Base-by-base conservation (phyloP, 2,888 invertebrate species). In the Orthosia gracilis region DNA sequence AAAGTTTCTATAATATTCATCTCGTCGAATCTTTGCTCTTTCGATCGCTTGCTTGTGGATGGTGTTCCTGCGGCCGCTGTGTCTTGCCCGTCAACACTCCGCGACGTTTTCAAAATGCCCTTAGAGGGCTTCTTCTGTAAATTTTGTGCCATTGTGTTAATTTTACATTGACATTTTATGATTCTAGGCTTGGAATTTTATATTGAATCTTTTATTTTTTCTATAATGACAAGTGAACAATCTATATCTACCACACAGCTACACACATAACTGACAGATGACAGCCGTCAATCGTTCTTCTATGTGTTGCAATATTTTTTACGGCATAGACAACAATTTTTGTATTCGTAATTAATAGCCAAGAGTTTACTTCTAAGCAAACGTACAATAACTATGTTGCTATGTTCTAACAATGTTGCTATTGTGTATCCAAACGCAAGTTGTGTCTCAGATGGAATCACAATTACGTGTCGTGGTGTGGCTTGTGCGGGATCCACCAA, bases 1-100 rank as follows among this genome's bases (percentile, higher is more conserved):
- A 99, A 98, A 1, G 99, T 99, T 85, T 99, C 99, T 88, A 99
- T 97, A 85, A 99, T 99, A 96, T 99, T 99, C 98, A 99, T 98
- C 97, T 99, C 99, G 95, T 99, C 99, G 97, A 99, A 99, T 97
- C 99, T 98, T 91, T 99, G 97, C 92, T 97, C 97, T 91, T 97
- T 97, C 74, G 94, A 83, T 78, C 96, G 93, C 84, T 95, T 95
- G 85, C 96, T 96, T 15, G 96, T 94, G 12, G 96, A 95, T 69
- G 96, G 93, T 67, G 92, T 91, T 67, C 94, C 94, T 45, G 68
- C 50, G 12, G 68, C 18, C 50, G 65, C 49, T 31, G 80, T 54
- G 73, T 96, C 96, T 70, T 95, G 97, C 78, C 97, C 97, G 94
- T 99, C 99, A 92, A 99, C 98, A 96, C 99, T 99, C 86, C 98